phyloP scores from a whole-genome alignment of 2,797 vertebrate species.

The Clarias platycephalus region DNA sequence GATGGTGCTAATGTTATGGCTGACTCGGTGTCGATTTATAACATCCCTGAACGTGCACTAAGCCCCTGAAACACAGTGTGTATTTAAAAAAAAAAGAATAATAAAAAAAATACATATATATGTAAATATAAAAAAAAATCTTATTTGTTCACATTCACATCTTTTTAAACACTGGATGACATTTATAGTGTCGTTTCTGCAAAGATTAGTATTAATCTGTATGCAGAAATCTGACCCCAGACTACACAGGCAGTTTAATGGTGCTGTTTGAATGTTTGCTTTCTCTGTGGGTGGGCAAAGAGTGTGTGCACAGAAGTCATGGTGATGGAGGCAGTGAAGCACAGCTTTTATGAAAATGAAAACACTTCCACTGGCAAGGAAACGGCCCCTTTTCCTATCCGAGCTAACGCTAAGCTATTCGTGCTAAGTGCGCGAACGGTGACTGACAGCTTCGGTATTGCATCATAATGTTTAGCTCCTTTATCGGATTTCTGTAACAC shows the following conservation, averaged over 20 bases:
- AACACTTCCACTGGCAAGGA: slow-evolving; percentile 23
- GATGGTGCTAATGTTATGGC: too few relatives aligned
- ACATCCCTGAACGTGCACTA: not conserved
- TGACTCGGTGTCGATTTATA: not conserved
- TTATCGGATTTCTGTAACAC: not conserved
- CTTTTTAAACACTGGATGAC: not conserved
- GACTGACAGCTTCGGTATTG: not conserved
- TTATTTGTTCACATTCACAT: not conserved
- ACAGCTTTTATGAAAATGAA: slow-evolving; percentile 32
- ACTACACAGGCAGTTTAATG: slow-evolving; percentile 12
- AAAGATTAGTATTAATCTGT: slow-evolving; percentile 2
- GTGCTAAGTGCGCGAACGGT: not conserved
- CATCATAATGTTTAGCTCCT: slow-evolving; percentile 9
- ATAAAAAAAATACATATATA: too few relatives aligned
- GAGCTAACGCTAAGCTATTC: not conserved
- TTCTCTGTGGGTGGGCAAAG: slow-evolving; percentile 28
- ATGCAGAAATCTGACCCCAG: not conserved
- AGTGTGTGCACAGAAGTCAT: slow-evolving; percentile 13
- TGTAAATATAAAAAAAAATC: too few relatives aligned
- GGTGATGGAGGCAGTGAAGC: slow-evolving; percentile 20
- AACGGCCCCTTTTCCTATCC: slow-evolving; percentile 8
- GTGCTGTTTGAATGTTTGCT: slow-evolving; percentile 23
- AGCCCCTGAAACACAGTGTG: too few relatives aligned
- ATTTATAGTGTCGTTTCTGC: not conserved
- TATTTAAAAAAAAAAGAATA: too few relatives aligned